These are phyloP conservation scores for Anser brachyrhynchus DNA, from an alignment of 2,113 vertebrate genomes.

Conservation along the genomic window DNA sequence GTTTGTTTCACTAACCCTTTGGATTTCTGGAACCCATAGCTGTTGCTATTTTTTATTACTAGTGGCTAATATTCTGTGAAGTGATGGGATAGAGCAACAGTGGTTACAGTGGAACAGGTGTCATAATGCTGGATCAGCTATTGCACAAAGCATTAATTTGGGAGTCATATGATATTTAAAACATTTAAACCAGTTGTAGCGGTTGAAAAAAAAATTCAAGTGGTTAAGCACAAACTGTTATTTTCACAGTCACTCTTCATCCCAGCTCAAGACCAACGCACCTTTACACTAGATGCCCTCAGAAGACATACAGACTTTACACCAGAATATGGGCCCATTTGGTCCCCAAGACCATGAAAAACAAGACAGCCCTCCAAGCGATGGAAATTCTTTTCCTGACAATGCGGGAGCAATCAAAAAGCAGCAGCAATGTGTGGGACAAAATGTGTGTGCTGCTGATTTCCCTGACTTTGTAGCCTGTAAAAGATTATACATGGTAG, in stretches of 20 bases:
- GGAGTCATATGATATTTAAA: not conserved
- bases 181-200: not conserved
- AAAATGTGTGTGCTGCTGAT: not conserved
- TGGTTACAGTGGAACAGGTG: not conserved
- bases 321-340: not conserved
- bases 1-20: not conserved
- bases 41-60: not conserved
- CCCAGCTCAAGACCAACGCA: not conserved
- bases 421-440: not conserved
- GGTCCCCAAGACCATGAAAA: not conserved
- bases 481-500: not conserved
- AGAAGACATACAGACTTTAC: not conserved
- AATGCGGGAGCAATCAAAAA: not conserved
- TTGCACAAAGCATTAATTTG: not conserved
- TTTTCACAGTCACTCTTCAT: not conserved
- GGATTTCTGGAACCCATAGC: not conserved
- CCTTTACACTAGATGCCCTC: not conserved
- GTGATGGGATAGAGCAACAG: not conserved
- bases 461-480: not conserved
- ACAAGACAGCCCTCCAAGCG: not conserved
- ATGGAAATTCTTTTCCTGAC: not conserved
- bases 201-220: not conserved
- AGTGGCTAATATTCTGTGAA: not conserved
- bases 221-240: not conserved
- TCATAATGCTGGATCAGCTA: not conserved